Evolutionary conservation across 2,888 invertebrate genomes (phyloP).

Genomic region (Tethea ocularis): DNA sequence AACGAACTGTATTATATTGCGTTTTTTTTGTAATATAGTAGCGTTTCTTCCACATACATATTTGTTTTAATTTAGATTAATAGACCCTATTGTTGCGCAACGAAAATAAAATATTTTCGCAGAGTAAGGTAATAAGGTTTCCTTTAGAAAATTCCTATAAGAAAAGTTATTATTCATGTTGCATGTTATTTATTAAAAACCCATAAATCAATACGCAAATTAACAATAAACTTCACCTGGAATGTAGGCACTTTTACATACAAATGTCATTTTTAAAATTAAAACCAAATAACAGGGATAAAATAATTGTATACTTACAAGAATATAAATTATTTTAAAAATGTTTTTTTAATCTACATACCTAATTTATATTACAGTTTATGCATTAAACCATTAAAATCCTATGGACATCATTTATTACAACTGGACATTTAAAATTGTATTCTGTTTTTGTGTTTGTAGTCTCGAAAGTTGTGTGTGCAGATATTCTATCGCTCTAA

Average conservation of each 20-base stretch:
- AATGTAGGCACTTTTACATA: conserved; percentile 77
- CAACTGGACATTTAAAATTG: neutral
- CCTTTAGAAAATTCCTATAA: neutral
- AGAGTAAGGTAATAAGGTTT: neutral
- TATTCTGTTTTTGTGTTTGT: neutral
- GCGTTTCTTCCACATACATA: conserved; percentile 61
- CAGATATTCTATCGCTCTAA: no score
- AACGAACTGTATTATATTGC: conserved; percentile 61
- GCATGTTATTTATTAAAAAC: conserved; percentile 53
- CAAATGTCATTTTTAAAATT: neutral
- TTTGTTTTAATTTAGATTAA: conserved; percentile 22
- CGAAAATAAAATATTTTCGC: neutral
- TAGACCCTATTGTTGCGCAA: neutral
- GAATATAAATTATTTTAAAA: neutral
- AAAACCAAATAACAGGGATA: conserved; percentile 8
- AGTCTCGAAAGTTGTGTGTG: neutral
- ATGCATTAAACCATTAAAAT: neutral
- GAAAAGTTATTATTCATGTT: conserved; percentile 19
- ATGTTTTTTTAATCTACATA: neutral
- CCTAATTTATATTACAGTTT: neutral
- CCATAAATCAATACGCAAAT: conserved; percentile 53
- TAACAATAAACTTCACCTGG: conserved; percentile 61
- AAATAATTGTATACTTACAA: conserved; percentile 8
- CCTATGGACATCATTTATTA: neutral
- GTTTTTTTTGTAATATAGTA: conserved; percentile 73